These are phyloP conservation scores for Orthosia incerta DNA, from an alignment of 2,888 invertebrate species.

Conservation along the genomic window DNA sequence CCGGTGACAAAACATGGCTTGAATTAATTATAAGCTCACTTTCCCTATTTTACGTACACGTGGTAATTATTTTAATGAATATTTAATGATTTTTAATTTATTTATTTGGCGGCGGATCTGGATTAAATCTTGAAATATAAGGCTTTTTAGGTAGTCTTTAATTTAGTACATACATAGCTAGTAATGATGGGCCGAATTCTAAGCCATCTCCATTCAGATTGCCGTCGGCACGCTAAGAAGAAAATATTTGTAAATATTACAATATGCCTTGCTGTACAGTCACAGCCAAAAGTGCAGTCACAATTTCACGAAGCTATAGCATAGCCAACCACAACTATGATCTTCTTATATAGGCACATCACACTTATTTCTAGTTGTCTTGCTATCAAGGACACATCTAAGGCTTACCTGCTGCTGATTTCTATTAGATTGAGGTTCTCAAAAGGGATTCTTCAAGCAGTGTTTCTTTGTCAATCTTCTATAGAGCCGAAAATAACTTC, in stretches of 20 bases:
- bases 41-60: slow-evolving; percentile 10
- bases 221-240: no score
- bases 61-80: slow-evolving; percentile 23
- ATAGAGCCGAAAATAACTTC: not conserved
- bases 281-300: no score
- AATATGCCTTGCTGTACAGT: no score
- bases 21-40: slow-evolving; percentile 37
- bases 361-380: no score
- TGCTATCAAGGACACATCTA: no score
- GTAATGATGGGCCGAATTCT: not conserved
- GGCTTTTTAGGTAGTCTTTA: not conserved
- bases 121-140: not conserved
- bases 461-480: not conserved
- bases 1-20: slow-evolving; percentile 12
- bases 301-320: no score
- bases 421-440: not conserved
- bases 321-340: no score
- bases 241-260: no score
- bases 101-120: not conserved
- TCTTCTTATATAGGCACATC: no score
- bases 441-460: not conserved
- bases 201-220: no score
- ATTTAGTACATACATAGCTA: not conserved
- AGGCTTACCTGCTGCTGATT: no score
- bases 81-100: slow-evolving; percentile 17